phyloP scores from a whole-genome alignment of 2,113 vertebrate genomes.

The Catharus minimus region DNA sequence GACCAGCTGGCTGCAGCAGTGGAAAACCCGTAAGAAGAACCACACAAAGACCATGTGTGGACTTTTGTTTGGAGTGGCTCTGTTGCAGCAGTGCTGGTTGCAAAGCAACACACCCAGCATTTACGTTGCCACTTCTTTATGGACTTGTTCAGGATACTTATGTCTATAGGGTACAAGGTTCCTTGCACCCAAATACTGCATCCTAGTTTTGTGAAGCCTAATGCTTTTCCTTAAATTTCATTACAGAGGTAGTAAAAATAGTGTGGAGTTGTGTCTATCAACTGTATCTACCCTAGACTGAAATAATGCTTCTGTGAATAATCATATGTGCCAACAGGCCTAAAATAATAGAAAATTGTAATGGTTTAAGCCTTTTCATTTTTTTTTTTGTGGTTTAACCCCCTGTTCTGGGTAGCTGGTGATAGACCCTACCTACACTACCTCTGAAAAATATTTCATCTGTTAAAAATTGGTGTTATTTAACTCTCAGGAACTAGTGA shows the following conservation, averaged over 20 bases:
- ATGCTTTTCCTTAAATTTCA: neutral
- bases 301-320: neutral
- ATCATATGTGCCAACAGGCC: neutral
- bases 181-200: neutral
- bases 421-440: neutral
- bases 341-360: neutral
- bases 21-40: neutral
- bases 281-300: neutral
- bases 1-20: neutral
- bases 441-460: neutral
- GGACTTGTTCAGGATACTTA: neutral
- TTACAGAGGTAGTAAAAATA: neutral
- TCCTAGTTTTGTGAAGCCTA: neutral
- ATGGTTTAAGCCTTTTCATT: neutral
- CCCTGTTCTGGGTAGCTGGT: neutral
- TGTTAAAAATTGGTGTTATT: neutral
- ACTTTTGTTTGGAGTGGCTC: neutral
- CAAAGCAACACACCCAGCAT: neutral
- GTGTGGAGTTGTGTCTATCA: neutral
- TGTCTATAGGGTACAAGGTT: neutral
- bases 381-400: neutral
- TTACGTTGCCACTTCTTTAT: neutral
- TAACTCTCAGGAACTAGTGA: neutral
- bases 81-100: neutral
- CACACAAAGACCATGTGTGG: accelerated